Conservation (phyloP, 2,888 invertebrate species). For the Augiades crinisus region DNA sequence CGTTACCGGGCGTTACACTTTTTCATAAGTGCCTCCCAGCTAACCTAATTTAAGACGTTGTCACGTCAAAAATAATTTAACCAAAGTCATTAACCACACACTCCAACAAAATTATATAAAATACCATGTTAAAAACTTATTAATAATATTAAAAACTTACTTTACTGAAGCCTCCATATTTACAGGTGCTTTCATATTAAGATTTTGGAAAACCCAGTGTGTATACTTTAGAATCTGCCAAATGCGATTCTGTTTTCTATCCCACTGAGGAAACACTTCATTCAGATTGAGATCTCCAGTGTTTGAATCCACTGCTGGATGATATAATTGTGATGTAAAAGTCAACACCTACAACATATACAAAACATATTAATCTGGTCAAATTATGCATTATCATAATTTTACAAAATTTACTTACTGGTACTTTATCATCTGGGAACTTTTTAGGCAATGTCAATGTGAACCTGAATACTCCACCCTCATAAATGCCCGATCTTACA, state of each 20-base stretch:
- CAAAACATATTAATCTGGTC: neutral
- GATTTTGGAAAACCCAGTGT: constrained; percentile 90
- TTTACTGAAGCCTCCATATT: constrained; percentile 87
- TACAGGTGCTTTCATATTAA: constrained; percentile 86
- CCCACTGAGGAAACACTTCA: constrained; percentile 93
- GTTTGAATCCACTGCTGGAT: constrained; percentile 91
- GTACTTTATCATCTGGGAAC: constrained; percentile 92
- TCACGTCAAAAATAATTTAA: too few species aligned
- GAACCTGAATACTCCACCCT: constrained; percentile 95
- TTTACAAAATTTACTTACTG: constrained; percentile 82
- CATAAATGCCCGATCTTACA: constrained; percentile 92
- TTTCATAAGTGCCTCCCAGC: too few species aligned
- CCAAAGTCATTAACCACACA: too few species aligned
- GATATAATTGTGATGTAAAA: constrained; percentile 92
- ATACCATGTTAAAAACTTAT: too few species aligned
- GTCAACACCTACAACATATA: constrained; percentile 84
- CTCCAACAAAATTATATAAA: too few species aligned
- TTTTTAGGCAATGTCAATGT: constrained; percentile 91
- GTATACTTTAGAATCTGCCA: constrained; percentile 95
- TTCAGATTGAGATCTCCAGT: constrained; percentile 89
- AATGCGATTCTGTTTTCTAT: constrained; percentile 89
- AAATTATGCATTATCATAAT: too few species aligned
- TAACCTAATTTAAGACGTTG: too few species aligned
- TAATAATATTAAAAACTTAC: constrained; percentile 65
- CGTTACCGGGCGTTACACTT: too few species aligned